These are phyloP conservation scores for Hypomecis atomaria DNA, from an alignment of 2,888 invertebrate species.

Conservation along the genomic window DNA sequence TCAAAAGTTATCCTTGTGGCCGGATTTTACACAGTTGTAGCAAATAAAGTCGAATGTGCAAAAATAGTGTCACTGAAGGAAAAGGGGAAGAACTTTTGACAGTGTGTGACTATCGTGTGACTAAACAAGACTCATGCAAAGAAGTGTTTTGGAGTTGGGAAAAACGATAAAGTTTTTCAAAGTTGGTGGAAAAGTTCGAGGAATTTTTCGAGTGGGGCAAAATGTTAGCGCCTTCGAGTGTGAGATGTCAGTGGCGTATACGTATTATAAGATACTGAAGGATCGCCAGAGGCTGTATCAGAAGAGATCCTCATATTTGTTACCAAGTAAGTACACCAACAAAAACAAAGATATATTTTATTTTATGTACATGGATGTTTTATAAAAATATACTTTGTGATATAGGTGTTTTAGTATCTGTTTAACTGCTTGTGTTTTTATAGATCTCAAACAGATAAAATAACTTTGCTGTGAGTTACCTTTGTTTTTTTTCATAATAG, in stretches of 20 bases:
- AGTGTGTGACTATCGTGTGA: neutral
- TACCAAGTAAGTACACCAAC: slow-evolving; percentile 27
- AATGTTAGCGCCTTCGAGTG: slow-evolving; percentile 20
- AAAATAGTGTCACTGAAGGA: neutral
- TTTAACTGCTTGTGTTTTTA: no score
- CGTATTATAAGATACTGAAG: slow-evolving; percentile 43
- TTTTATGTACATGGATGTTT: no score
- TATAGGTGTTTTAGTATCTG: no score
- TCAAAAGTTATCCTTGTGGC: neutral
- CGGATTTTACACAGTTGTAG: neutral
- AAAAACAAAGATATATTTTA: neutral
- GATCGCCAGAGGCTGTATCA: slow-evolving; percentile 28
- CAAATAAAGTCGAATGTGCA: neutral
- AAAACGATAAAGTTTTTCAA: slow-evolving; percentile 26
- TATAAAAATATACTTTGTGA: no score
- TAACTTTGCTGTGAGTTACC: no score
- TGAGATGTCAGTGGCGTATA: slow-evolving; percentile 42
- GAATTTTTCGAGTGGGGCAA: slow-evolving; percentile 18
- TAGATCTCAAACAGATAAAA: no score
- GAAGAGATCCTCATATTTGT: slow-evolving; percentile 1
- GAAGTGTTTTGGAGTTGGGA: slow-evolving; percentile 18
- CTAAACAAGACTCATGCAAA: slow-evolving; percentile 19
- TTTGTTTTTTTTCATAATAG: no score
- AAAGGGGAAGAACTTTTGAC: neutral
- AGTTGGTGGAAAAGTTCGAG: slow-evolving; percentile 23